Conservation (phyloP, 2,113 vertebrate genomes). For the Pleuronectes platessa region DNA sequence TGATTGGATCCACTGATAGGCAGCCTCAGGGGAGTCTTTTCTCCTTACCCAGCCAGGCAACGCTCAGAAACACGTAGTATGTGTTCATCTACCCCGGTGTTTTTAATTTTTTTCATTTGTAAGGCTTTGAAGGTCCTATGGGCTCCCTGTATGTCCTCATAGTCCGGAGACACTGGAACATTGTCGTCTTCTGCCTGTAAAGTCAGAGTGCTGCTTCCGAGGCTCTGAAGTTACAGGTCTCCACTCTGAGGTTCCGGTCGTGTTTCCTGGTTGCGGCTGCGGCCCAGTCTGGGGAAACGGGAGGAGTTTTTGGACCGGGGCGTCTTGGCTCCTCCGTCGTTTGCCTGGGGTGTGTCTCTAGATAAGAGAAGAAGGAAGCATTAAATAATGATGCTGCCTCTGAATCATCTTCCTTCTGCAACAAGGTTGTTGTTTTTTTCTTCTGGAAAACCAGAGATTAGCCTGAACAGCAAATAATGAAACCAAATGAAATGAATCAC, state of each 20-base stretch:
- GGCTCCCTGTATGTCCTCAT: constrained; percentile 19
- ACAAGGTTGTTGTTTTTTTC: no score
- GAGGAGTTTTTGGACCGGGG: constrained; percentile 84
- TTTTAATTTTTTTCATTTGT: not conserved
- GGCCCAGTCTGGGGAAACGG: constrained; percentile 90
- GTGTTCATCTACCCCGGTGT: constrained; percentile 25
- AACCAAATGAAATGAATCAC: no score
- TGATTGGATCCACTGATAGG: constrained; percentile 48
- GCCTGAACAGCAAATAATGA: not conserved
- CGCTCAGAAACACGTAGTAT: constrained; percentile 30
- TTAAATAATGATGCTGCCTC: not conserved
- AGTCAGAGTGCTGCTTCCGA: not conserved
- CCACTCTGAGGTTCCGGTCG: constrained; percentile 96
- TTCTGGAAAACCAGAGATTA: no score
- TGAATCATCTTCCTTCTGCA: not conserved
- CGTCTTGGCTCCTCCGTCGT: constrained; percentile 84
- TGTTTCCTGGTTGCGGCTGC: constrained; percentile 84
- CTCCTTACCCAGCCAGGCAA: constrained; percentile 18
- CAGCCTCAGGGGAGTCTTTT: constrained; percentile 12
- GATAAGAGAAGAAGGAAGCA: constrained; percentile 6
- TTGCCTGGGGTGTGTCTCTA: constrained; percentile 87
- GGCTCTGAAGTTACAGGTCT: constrained; percentile 86
- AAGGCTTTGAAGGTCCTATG: constrained; percentile 40
- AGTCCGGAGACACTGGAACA: not conserved
- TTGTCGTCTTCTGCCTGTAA: not conserved